Base-by-base conservation (phyloP, 2,797 vertebrate genomes). In the Perodicticus potto region DNA sequence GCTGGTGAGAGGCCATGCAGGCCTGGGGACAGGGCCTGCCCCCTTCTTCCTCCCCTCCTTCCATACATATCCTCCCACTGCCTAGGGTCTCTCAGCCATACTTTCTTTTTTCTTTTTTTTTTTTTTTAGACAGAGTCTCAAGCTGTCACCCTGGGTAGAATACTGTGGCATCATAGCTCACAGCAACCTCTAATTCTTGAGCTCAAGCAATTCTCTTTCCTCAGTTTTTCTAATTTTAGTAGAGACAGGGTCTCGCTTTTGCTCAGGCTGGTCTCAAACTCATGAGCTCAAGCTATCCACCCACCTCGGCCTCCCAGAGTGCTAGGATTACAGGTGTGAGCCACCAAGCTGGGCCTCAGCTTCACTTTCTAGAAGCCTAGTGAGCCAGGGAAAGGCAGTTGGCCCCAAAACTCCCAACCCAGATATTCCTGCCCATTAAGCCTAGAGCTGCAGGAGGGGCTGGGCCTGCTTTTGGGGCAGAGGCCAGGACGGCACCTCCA, bases 391-490 rank as follows among this genome's bases (percentile, higher is more conserved):
- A 92, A 72, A 63, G 67, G 19, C 40, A 22, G 25, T 34, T 34
- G 17, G 83, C 92, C 67, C 53, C 55, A 32, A 93, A 87, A 86
- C 70, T 93, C 88, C 86, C 73, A 45, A 13, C 49, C 61, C 45
- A 61, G 34, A 88, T 96, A 91, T 74, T 93, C 83, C 97, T 89
- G 55, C 22, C 78, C 43, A 8, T 45, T 0, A 27, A 81, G 90
- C 3, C 63, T 59, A 53, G 86, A 2, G 2, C 88, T 3, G 3
- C 61, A 81, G 90, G 91, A 88, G 89, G 85, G n/a, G 74, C 85
- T n/a, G 72, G 89, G 43, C 81, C 77, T 73, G 55, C n/a, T 11
- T 13, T 59, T 83, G 4, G 1, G 78, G 70, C 80, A 43, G 32
- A 69, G n/a, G 57, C 65, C 70, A 27, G 86, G 81, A 16, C 14